A percentile compares a stretch with the other conserved stretches of the same genome.
Evolutionary conservation across 2,888 invertebrate genomes (phyloP).

Genomic region (Acanthosoma haemorrhoidale): DNA sequence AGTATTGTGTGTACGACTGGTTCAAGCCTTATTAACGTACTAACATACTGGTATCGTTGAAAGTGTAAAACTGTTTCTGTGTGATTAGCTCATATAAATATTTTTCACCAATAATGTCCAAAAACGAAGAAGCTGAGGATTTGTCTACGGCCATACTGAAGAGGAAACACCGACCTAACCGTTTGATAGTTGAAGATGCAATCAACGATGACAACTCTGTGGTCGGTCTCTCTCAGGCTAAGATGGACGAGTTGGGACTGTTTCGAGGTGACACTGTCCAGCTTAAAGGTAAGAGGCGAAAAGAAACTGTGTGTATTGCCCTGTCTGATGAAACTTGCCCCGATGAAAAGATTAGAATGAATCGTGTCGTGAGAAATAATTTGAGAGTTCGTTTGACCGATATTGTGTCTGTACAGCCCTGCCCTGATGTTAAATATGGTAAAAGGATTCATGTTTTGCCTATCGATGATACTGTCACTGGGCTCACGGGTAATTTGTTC

Average conservation of each 20-base stretch:
- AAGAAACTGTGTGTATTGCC: conserved; percentile 96
- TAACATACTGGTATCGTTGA: too few relatives aligned
- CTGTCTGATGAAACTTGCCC: conserved; percentile 91
- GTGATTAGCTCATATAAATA: too few relatives aligned
- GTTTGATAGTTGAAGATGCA: conserved; percentile 94
- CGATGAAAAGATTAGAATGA: conserved; percentile 96
- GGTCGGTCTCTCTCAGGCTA: conserved; percentile 90
- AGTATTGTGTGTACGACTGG: too few relatives aligned
- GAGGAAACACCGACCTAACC: conserved; percentile 94
- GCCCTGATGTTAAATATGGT: conserved; percentile 95
- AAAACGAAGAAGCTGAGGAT: conserved; percentile 7
- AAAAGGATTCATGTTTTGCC: conserved; percentile 95
- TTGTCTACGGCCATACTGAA: conserved; percentile 87
- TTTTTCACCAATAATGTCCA: conserved; percentile 12
- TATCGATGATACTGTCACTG: conserved; percentile 91
- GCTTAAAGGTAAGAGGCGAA: conserved; percentile 91
- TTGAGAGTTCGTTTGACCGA: conserved; percentile 90
- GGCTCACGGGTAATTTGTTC: conserved; percentile 89
- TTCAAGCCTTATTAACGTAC: too few relatives aligned
- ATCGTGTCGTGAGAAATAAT: conserved; percentile 91
- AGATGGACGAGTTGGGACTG: conserved; percentile 92
- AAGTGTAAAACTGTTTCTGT: not conserved
- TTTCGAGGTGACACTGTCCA: conserved; percentile 97
- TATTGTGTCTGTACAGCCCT: conserved; percentile 87
- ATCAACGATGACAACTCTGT: conserved; percentile 98